Evolutionary conservation across 1,140 invertebrate species (phyloP).

Genomic region (Latrodectus geometricus): DNA sequence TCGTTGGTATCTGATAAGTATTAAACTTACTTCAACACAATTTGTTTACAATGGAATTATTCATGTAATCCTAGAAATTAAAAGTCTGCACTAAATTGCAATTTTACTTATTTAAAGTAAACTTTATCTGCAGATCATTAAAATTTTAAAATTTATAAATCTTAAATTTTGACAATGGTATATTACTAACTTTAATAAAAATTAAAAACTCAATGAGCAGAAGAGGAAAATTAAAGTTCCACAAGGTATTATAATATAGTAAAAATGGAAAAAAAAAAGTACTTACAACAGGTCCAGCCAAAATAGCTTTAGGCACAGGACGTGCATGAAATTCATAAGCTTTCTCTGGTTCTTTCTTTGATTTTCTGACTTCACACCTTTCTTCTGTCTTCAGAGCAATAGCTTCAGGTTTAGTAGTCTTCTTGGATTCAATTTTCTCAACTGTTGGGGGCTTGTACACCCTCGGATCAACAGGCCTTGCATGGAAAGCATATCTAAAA

Average conservation of each 20-base stretch:
- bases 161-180: no score
- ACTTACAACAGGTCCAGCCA: slow-evolving; percentile 39
- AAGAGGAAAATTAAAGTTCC: no score
- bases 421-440: background rate
- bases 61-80: no score
- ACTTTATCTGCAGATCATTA: no score
- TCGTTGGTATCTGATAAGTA: no score
- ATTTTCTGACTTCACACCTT: background rate
- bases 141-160: no score
- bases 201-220: no score
- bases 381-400: slow-evolving; percentile 17
- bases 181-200: no score
- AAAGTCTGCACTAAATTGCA: no score
- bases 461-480: slow-evolving; percentile 28
- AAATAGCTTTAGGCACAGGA: slow-evolving; percentile 40
- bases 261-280: background rate
- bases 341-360: slow-evolving; percentile 5
- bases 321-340: slow-evolving; percentile 44
- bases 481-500: slow-evolving; percentile 50
- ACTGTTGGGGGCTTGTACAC: background rate
- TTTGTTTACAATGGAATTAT: no score
- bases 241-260: background rate
- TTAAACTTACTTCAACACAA: no score
- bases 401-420: background rate
- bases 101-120: no score